A percentile compares a stretch with the other conserved stretches of the same genome.
Conservation (phyloP, 1,140 invertebrate genomes). For the Atta colombica region DNA sequence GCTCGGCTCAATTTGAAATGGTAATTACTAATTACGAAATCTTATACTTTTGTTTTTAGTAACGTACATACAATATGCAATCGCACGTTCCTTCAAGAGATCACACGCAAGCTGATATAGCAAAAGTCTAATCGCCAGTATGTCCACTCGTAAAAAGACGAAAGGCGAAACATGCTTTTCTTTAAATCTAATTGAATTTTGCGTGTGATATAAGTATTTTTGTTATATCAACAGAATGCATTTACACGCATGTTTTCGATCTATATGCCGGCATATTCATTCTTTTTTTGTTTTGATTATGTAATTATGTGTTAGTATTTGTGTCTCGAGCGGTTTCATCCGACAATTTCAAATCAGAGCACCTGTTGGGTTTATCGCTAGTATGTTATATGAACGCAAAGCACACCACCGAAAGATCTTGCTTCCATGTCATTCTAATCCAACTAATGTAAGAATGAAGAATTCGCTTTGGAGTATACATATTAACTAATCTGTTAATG, state of each 20-base stretch:
- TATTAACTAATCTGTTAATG: conserved; percentile 65
- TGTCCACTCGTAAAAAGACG: not conserved
- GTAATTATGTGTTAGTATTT: conserved; percentile 61
- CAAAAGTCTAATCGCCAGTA: conserved; percentile 17
- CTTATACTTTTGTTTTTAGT: conserved; percentile 66
- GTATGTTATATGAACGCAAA: conserved; percentile 63
- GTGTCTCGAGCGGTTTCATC: conserved; percentile 45
- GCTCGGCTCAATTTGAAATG: conserved; percentile 86
- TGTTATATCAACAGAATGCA: conserved; percentile 79
- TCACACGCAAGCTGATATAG: conserved; percentile 77
- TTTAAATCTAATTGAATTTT: conserved; percentile 34
- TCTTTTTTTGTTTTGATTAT: conserved; percentile 57
- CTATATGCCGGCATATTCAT: conserved; percentile 87
- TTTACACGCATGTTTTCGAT: conserved; percentile 82
- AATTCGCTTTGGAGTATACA: conserved; percentile 66
- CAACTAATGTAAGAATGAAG: conserved; percentile 68
- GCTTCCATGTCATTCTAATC: conserved; percentile 78
- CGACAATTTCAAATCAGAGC: conserved; percentile 75
- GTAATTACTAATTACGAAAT: conserved; percentile 81
- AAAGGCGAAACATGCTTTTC: conserved; percentile 5
- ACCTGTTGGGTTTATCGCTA: conserved; percentile 83
- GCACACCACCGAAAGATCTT: conserved; percentile 72
- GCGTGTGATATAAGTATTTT: conserved; percentile 68
- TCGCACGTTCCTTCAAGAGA: conserved; percentile 76
- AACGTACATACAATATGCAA: conserved; percentile 64